phyloP scores from a whole-genome alignment of 2,797 vertebrate genomes.

The Pyrocephalus nanus region DNA sequence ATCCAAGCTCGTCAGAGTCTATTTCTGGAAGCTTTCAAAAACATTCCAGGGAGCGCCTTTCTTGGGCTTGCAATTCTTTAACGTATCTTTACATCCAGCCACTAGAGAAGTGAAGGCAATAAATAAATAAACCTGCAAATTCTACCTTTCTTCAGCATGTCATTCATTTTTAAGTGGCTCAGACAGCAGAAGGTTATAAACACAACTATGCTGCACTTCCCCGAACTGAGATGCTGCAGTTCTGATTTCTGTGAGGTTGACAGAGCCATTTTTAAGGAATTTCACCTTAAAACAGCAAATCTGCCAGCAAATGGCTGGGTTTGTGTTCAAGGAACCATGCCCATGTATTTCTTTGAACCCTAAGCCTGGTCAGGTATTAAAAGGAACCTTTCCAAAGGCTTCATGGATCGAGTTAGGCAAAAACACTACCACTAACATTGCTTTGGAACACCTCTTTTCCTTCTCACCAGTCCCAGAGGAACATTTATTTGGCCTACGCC shows the following conservation, averaged over 20 bases:
- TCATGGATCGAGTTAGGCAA: neutral
- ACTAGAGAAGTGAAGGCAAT: neutral
- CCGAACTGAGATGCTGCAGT: neutral
- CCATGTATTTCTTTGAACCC: neutral
- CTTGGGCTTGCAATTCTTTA: neutral
- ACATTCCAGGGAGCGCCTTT: neutral
- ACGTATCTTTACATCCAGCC: neutral
- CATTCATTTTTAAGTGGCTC: neutral
- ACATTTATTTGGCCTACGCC: neutral
- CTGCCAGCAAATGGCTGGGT: neutral
- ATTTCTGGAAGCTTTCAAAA: constrained; percentile 28
- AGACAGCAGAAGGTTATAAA: neutral
- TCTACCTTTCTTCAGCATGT: neutral
- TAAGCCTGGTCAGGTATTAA: neutral
- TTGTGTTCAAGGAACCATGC: neutral
- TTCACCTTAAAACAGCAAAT: neutral
- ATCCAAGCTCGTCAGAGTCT: neutral
- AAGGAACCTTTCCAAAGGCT: neutral
- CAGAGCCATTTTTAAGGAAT: neutral
- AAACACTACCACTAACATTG: neutral
- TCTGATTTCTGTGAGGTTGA: constrained; percentile 23
- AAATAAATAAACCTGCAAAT: neutral
- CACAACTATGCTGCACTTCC: neutral
- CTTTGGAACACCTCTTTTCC: constrained; percentile 7
- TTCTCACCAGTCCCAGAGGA: neutral